A percentile compares a stretch with the other conserved stretches of the same genome.
Evolutionary conservation across 2,888 invertebrate species (phyloP).

Genomic region (Heliconius erato): DNA sequence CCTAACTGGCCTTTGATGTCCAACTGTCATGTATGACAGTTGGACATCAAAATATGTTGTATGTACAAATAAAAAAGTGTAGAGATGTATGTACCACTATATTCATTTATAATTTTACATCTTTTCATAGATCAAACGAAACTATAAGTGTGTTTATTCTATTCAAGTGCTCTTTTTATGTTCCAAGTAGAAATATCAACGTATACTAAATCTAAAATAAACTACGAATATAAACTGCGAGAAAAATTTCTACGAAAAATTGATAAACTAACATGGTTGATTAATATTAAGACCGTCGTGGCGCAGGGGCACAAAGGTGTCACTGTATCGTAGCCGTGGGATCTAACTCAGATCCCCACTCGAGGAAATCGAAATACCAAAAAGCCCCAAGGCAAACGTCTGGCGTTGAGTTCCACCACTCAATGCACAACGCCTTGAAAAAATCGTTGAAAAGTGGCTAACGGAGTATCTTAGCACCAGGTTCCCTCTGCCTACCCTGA

Average conservation of each 20-base stretch:
- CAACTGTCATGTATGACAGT: not conserved
- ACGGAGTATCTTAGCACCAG: too few relatives aligned
- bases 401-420: too few relatives aligned
- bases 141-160: slow-evolving; percentile 35
- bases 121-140: slow-evolving; percentile 47
- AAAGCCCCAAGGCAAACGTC: too few relatives aligned
- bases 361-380: too few relatives aligned
- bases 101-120: slow-evolving; percentile 32
- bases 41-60: slow-evolving; percentile 7
- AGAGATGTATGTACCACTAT: not conserved
- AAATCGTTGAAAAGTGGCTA: too few relatives aligned
- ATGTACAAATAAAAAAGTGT: not conserved
- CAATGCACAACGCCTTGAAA: too few relatives aligned
- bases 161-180: slow-evolving; percentile 36
- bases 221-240: not conserved
- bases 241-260: slow-evolving; percentile 7
- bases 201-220: slow-evolving; percentile 28
- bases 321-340: too few relatives aligned
- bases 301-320: too few relatives aligned
- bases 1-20: too few relatives aligned
- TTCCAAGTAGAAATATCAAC: slow-evolving; percentile 25
- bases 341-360: too few relatives aligned
- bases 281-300: not conserved
- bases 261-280: slow-evolving; percentile 17
- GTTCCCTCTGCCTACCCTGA: too few relatives aligned